phyloP scores from a whole-genome alignment of 2,888 invertebrate genomes.

The Drosophila greeni region DNA sequence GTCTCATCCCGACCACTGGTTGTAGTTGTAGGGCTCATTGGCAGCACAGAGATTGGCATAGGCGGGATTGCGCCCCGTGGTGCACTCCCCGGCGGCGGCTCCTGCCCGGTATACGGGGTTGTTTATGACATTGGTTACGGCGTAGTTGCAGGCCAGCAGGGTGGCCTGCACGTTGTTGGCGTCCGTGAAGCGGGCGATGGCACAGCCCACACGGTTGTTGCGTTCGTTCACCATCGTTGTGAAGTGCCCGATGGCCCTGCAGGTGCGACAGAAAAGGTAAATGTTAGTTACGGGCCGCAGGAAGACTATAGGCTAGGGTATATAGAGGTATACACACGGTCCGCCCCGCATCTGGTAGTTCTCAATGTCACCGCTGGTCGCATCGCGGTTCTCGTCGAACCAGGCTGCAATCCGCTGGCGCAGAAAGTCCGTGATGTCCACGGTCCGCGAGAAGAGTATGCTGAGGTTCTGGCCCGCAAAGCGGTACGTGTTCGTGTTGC shows the following conservation, averaged over 20 bases:
- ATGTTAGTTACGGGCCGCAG: neutral
- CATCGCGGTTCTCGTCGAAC: conserved; percentile 55
- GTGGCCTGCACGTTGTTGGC: conserved; percentile 44
- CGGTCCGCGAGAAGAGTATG: conserved; percentile 46
- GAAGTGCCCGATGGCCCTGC: conserved; percentile 63
- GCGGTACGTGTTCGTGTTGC: conserved; percentile 61
- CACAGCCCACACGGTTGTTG: conserved; percentile 62
- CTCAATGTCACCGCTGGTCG: conserved; percentile 58
- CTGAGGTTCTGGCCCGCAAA: conserved; percentile 65
- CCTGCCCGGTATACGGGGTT: conserved; percentile 64
- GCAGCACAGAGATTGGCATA: conserved; percentile 57
- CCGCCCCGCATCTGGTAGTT: conserved; percentile 47
- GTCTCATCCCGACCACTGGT: conserved; percentile 48
- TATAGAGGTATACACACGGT: conserved; percentile 57
- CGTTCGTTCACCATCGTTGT: conserved; percentile 62
- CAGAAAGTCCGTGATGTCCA: conserved; percentile 36
- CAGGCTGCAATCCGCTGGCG: conserved; percentile 55
- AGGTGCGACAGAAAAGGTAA: neutral
- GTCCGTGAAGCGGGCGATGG: conserved; percentile 56
- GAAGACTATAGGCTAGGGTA: no score
- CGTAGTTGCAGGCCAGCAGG: conserved; percentile 64
- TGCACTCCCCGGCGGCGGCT: conserved; percentile 48
- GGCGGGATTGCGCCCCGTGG: conserved; percentile 49
- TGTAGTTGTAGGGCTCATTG: conserved; percentile 56
- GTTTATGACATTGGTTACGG: conserved; percentile 59